A percentile compares a stretch with the other conserved stretches of the same genome.
These are phyloP conservation scores for Hippolais icterina DNA, from an alignment of 2,113 vertebrate genomes.

Conservation along the genomic window DNA sequence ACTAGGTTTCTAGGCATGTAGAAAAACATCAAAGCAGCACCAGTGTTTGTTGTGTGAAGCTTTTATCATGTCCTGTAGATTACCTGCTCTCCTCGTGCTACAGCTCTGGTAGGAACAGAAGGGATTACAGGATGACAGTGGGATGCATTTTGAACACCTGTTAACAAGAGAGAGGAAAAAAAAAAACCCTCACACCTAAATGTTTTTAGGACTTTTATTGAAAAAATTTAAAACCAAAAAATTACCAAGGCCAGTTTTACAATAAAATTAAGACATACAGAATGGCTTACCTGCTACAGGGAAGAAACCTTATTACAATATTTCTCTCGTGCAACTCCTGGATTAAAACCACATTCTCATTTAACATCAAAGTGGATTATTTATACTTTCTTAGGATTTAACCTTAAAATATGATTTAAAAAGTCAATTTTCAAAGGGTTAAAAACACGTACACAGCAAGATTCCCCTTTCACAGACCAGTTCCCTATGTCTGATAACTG, in stretches of 20 bases:
- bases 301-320: neutral
- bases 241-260: neutral
- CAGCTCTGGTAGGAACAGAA: neutral
- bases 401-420: neutral
- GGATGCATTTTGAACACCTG: neutral
- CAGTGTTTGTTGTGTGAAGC: neutral
- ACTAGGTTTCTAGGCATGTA: neutral
- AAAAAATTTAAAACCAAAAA: conserved; percentile 9
- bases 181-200: neutral
- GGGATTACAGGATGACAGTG: neutral
- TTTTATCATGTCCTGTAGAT: neutral
- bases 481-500: neutral
- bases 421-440: neutral
- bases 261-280: neutral
- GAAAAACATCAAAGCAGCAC: neutral
- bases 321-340: conserved; percentile 7
- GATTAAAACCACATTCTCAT: neutral
- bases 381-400: neutral
- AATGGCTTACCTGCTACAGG: neutral
- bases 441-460: neutral
- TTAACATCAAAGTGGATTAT: neutral
- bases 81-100: neutral
- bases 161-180: neutral
- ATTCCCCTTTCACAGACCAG: neutral
- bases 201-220: conserved; percentile 25